Conservation (phyloP, 1,140 invertebrate genomes). For the Leucophenga varia region DNA sequence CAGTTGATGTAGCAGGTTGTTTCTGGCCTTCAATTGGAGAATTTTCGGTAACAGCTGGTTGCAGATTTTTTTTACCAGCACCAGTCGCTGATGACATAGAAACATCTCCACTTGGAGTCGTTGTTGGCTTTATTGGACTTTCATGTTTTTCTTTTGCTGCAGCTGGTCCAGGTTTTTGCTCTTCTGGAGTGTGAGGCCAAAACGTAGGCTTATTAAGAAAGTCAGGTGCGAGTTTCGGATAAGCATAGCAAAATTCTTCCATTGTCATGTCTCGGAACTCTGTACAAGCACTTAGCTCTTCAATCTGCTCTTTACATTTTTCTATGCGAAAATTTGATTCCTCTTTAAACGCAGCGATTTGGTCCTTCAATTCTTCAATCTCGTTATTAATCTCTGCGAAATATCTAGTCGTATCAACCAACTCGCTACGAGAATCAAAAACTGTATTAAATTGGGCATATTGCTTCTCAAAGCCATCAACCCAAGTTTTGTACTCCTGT, state of each 20-base stretch:
- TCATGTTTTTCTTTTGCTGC: conserved; percentile 10
- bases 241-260: conserved; percentile 75
- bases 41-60: no score
- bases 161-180: conserved; percentile 50
- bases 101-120: no score
- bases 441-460: conserved; percentile 35
- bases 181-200: conserved; percentile 72
- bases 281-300: conserved; percentile 14
- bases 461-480: conserved; percentile 25
- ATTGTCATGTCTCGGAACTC: conserved; percentile 82
- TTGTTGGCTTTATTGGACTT: no score
- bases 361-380: conserved; percentile 6
- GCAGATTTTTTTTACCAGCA: no score
- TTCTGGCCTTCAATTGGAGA: no score
- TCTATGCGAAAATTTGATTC: conserved; percentile 31
- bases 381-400: conserved; percentile 21
- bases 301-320: conserved; percentile 7
- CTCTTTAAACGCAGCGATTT: conserved; percentile 19
- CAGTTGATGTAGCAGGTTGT: no score
- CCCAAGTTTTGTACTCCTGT: conserved; percentile 26
- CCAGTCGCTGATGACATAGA: no score
- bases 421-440: conserved; percentile 26
- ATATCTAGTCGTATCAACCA: conserved; percentile 31
- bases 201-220: conserved; percentile 71
- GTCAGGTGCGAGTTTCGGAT: conserved; percentile 70